Evolutionary conservation across 2,888 invertebrate species (phyloP), one percentile per base, ranked within the genome.

Genomic region (Xestia c-nigrum): DNA sequence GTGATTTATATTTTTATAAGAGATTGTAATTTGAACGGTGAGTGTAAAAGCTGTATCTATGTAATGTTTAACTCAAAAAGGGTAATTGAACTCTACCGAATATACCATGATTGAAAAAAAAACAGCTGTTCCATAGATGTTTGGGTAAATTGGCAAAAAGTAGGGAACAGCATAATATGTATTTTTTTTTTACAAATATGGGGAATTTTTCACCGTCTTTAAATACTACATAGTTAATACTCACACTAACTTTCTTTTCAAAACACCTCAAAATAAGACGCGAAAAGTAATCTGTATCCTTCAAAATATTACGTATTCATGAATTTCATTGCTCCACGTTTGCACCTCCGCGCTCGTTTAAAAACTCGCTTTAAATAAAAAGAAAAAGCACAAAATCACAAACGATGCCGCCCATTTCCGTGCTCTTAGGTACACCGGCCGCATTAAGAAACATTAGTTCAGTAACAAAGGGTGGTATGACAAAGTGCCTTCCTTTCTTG

Each of bases 371-470:
- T 72, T 61, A 71, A 76, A 74, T 85, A 86, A 87, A 43, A 5
- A 74, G 83, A 87, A 68, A 68, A 71, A 71, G 67, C 72, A 87
- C 89, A 87, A 90, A 90, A 89, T 90, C 89, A 87, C 90, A 91
- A 93, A 93, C 89, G 92, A 90, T 88, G 87, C 84, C 84, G 84
- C 87, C 90, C 91, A 91, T 94, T 94, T 92, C 91, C 92, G 89
- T 84, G 90, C 90, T 91, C 90, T 91, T 89, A 90, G 89, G 89
- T 88, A 90, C 88, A 91, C 88, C 86, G 89, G 87, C 88, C 89
- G 90, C 93, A 93, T 94, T 94, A 94, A 94, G 92, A 90, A 91
- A 93, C 94, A 94, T 95, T 95, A 95, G 93, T 92, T 92, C 89
- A 85, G 90, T 92, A 91, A 95, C 94, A 95, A 95, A 95, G 92